phyloP scores from a whole-genome alignment of 2,888 invertebrate genomes.

The Gasteruption jaculator region DNA sequence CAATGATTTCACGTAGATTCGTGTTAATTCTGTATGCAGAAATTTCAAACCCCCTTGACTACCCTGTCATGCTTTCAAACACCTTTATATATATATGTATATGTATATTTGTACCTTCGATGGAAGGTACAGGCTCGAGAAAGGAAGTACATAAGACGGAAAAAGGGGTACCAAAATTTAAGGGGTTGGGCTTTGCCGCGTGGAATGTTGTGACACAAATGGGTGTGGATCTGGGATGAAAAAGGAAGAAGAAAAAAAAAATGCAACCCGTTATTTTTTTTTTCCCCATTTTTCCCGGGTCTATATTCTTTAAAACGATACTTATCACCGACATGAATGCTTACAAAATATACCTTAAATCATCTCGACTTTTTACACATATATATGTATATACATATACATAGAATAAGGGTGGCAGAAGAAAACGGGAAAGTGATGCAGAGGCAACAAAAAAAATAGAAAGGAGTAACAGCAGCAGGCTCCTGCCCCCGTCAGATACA shows the following conservation, averaged over 20 bases:
- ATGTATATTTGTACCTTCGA: constrained; percentile 1
- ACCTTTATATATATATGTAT: not conserved
- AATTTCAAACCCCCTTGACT: constrained; percentile 31
- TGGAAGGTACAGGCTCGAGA: constrained; percentile 2
- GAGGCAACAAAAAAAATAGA: constrained; percentile 7
- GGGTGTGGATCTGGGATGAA: constrained; percentile 39
- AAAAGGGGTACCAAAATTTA: constrained; percentile 19
- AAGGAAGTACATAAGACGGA: constrained; percentile 2
- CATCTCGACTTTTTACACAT: too few species aligned
- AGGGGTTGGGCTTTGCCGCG: constrained; percentile 19
- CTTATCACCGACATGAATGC: too few species aligned
- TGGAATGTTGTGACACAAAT: constrained; percentile 49
- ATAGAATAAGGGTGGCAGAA: constrained; percentile 2
- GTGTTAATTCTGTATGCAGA: constrained; percentile 20
- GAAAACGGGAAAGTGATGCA: constrained; percentile 9
- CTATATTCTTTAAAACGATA: constrained; percentile 6
- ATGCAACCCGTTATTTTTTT: not conserved
- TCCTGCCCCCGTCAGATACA: constrained; percentile 27
- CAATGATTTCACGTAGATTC: constrained; percentile 13
- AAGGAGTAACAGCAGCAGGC: constrained; percentile 21
- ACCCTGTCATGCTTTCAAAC: constrained; percentile 6
- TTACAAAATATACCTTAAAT: too few species aligned
- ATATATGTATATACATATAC: too few species aligned
- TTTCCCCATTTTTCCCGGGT: not conserved
- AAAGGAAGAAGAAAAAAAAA: constrained; percentile 11